Conservation (phyloP, 2,888 invertebrate genomes). For the Athalia rosae region DNA sequence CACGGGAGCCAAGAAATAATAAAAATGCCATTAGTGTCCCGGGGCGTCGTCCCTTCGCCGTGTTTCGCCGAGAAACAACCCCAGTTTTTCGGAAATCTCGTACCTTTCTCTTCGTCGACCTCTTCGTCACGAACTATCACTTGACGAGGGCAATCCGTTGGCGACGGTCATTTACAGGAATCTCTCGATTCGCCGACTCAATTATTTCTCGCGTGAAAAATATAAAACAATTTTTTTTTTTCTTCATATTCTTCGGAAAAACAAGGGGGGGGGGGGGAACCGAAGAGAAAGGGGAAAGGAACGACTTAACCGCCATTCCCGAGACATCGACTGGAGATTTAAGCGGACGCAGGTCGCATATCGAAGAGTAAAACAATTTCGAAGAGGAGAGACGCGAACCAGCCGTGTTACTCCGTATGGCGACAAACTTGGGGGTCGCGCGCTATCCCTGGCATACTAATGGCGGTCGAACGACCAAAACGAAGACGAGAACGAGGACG, state of each 20-base stretch:
- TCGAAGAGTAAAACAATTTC: constrained; percentile 42
- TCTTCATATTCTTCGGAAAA: not conserved
- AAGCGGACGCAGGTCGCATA: constrained; percentile 35
- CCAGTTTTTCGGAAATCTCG: constrained; percentile 36
- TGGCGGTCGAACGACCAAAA: constrained; percentile 12
- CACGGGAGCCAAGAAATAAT: constrained; percentile 66
- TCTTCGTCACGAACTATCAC: constrained; percentile 56
- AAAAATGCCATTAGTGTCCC: constrained; percentile 72
- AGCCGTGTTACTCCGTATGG: constrained; percentile 37
- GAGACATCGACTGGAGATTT: constrained; percentile 38
- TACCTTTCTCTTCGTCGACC: constrained; percentile 14
- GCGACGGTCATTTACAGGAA: constrained; percentile 27
- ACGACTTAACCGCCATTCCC: constrained; percentile 28
- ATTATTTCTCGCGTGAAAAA: not conserved
- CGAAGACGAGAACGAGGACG: constrained; percentile 9
- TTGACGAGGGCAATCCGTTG: constrained; percentile 66
- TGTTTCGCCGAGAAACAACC: constrained; percentile 40
- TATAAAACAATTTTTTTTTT: not conserved
- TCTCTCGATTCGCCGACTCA: not conserved
- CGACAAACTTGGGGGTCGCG: constrained; percentile 38
- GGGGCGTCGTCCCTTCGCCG: constrained; percentile 55
- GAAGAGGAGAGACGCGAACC: constrained; percentile 25
- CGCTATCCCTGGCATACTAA: constrained; percentile 26
- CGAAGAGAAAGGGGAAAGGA: not conserved
- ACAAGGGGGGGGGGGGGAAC: not conserved